Conservation (phyloP, 2,888 invertebrate species). For the Ceratothoa steindachneri region DNA sequence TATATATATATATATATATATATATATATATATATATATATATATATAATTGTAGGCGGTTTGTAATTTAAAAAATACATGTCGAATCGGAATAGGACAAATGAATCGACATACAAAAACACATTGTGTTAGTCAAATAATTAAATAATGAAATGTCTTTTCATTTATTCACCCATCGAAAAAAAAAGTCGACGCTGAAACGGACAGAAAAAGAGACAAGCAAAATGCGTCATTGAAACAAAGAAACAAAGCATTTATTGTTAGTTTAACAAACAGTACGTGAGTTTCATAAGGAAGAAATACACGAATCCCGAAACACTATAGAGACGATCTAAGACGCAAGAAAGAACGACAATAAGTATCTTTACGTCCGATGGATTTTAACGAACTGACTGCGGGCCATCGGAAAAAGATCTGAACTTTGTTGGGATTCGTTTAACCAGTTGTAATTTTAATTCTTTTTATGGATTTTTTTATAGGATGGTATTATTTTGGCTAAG, state of each 20-base stretch:
- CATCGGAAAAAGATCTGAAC: too few relatives aligned
- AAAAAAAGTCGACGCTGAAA: too few relatives aligned
- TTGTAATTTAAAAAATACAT: background rate
- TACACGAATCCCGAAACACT: background rate
- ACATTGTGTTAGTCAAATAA: background rate
- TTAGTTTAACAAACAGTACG: background rate
- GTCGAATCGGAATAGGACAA: background rate
- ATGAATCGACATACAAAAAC: background rate
- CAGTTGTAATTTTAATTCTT: too few relatives aligned
- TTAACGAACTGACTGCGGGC: too few relatives aligned
- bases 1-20: constrained; percentile 10
- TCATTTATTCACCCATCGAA: background rate
- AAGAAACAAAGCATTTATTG: background rate
- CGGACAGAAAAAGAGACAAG: background rate
- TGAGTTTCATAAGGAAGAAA: background rate
- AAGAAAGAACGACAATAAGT: background rate
- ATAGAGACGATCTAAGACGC: background rate
- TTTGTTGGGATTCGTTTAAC: too few relatives aligned
- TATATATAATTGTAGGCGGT: background rate
- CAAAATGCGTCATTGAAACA: background rate
- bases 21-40: constrained; percentile 3
- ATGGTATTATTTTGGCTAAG: too few relatives aligned
- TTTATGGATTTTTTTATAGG: too few relatives aligned
- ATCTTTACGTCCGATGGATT: too few relatives aligned
- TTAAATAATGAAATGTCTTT: background rate